Percentiles rank a stretch among this genome's conserved stretches.
Evolutionary conservation across 30 jellyfish, hydroid and myxozoan species (phyloP).

Genomic region (Turritopsis rubra): DNA sequence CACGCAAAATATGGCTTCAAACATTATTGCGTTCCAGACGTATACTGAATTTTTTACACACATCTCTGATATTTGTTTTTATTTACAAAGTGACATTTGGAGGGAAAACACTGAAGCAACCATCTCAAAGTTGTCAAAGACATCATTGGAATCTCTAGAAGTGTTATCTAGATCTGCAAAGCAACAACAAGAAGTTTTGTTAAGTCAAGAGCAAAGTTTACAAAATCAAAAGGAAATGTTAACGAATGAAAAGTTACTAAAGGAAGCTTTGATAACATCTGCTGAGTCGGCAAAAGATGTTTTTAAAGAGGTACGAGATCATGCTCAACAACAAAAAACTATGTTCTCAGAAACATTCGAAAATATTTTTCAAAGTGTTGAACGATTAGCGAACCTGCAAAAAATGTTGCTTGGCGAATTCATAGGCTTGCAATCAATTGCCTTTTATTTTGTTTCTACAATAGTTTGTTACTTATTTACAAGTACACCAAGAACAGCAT

Average conservation of each 20-base stretch:
- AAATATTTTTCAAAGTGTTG: constrained; percentile 55
- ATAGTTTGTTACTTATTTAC: constrained; percentile 64
- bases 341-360: constrained; percentile 66
- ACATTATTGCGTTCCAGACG: constrained; percentile 39
- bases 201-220: constrained; percentile 47
- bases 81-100: constrained; percentile 89
- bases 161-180: constrained; percentile 46
- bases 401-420: constrained; percentile 78
- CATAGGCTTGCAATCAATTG: constrained; percentile 70
- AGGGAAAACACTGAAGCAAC: constrained; percentile 71
- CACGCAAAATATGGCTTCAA: constrained; percentile 52
- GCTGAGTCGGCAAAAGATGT: constrained; percentile 60
- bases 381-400: constrained; percentile 59
- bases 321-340: constrained; percentile 66
- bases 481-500: constrained; percentile 67
- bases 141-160: constrained; percentile 44
- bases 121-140: constrained; percentile 45
- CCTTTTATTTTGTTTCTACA: constrained; percentile 55
- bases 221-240: constrained; percentile 53
- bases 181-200: constrained; percentile 57
- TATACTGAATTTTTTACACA: constrained; percentile 82
- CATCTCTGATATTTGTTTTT: constrained; percentile 66
- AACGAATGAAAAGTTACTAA: constrained; percentile 44
- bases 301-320: constrained; percentile 63
- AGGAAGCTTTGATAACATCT: constrained; percentile 41